A percentile compares a stretch with the other conserved stretches of the same genome.
These are phyloP conservation scores for Alouatta palliata DNA, from an alignment of 2,113 vertebrate genomes.

Conservation along the genomic window DNA sequence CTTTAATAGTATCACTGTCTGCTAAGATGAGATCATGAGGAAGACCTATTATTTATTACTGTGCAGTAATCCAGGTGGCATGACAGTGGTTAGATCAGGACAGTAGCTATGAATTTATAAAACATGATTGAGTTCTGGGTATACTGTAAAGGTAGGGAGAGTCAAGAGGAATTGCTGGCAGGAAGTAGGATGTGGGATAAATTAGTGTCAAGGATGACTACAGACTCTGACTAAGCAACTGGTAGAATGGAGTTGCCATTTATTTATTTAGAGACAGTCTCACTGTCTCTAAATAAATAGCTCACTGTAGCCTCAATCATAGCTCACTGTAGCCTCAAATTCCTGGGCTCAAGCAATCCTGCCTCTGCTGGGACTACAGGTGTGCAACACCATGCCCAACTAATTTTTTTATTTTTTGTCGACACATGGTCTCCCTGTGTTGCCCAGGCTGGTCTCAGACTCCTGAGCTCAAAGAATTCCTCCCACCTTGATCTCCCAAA, in stretches of 20 bases:
- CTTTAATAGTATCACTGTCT: neutral
- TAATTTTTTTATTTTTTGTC: no score
- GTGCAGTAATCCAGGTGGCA: neutral
- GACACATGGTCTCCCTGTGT: no score
- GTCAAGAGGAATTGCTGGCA: neutral
- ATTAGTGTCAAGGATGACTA: neutral
- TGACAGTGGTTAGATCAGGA: neutral
- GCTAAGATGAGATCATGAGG: neutral
- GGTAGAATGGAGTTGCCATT: neutral
- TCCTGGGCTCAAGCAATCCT: no score
- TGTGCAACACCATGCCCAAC: no score
- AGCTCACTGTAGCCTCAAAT: no score
- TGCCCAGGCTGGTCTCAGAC: no score
- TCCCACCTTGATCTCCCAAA: no score
- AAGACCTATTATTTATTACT: neutral
- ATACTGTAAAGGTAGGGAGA: neutral
- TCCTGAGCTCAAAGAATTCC: no score
- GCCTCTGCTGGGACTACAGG: no score
- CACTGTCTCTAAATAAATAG: no score
- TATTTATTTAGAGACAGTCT: no score
- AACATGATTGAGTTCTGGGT: neutral
- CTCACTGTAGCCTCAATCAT: no score
- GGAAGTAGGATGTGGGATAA: neutral
- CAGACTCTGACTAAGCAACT: neutral
- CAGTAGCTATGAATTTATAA: neutral